Base-by-base conservation (phyloP, 2,888 invertebrate species). In the Apamea monoglypha region DNA sequence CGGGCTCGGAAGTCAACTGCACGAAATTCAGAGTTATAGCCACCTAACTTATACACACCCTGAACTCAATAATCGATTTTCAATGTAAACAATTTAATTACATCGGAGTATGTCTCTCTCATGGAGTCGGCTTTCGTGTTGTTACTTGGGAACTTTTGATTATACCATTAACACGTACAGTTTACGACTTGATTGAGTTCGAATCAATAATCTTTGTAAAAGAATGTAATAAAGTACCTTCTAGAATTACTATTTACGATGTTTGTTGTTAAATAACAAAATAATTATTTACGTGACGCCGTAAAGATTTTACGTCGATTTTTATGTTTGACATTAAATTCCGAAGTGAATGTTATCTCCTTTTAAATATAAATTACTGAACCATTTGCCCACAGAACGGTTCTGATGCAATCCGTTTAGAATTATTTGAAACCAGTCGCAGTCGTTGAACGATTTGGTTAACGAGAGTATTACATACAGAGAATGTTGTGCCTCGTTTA, bases 1-100 rank as follows among this genome's bases (percentile, higher is more conserved):
- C 90, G 92, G 90, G 91, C 91, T 92, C 92, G 91, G 93, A 90
- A 95, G 94, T 94, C 93, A 92, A 94, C 91, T 92, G 93, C 93
- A 93, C 92, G 92, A 91, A 90, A 92, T 93, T 91, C 90, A 83
- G 91, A 92, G 92, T 92, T 93, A 92, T 91, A 86, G 77, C 83
- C 83, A 83, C 87, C 88, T 86, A 86, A 85, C 88, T 88, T 88
- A 89, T 84, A 89, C 88, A 91, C 88, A 87, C 90, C 91, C 88
- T 88, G 88, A 91, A 91, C 87, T 90, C 87, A 83, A 90, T 92
- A 91, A 92, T 91, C 89, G 90, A 89, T 90, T 89, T 87, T 88
- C 86, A 85, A 87, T 88, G 85, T 88, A 89, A 88, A 90, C 89
- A 90, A 88, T 87, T 87, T 88, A 92, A 92, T 91, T 88, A 91